Base-by-base conservation (phyloP, 92 coral and sea anemone species). In the Epizoanthus ramosus region DNA sequence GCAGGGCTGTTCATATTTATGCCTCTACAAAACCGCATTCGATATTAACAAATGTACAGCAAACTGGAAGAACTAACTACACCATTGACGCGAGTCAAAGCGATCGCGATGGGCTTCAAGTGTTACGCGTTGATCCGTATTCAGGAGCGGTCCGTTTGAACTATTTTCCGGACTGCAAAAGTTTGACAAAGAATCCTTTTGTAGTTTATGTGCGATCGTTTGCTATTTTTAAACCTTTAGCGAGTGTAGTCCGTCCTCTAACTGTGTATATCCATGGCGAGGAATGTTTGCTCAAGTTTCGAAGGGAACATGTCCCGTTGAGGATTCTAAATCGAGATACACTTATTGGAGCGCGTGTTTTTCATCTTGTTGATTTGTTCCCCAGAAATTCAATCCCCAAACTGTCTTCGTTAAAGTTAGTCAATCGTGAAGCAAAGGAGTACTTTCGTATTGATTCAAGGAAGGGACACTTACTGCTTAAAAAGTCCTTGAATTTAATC, bases 1-100 rank as follows among this genome's bases (percentile, higher is more conserved):
- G 94, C 83, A 88, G 75, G 52, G 83, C 85, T 57, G 56, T 93
- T 52, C 85, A 90, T 93, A 93, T 93, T 93, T 93, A 93, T 88
- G 79, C 87, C 22, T 80, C 89, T 63, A 83, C 90, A 28, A 71
- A 80, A 25, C 87, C 90, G 13, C 76, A 87, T 57, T 88, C 84
- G 79, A 79, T 90, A 25, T 59, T 93, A 56, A 87, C 91, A 31
- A 90, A 86, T 87, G 87, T 93, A 83, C 83, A 86, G 50, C 80
- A 84, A 72, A 57, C 81, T 80, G 89, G 89, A 3, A 80, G 89
- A 83, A 89, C 85, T 56, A 88, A 91, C 56, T 91, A 86, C 56
- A 24, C 88, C 61, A 47, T 91, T 6, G 80, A 41, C 57, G 17
- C 73, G 28, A 56, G 88, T 60, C 68, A 68, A 53, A 76, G 69